Evolutionary conservation across 2,797 vertebrate genomes (phyloP).

Genomic region (Gambelia wislizenii): DNA sequence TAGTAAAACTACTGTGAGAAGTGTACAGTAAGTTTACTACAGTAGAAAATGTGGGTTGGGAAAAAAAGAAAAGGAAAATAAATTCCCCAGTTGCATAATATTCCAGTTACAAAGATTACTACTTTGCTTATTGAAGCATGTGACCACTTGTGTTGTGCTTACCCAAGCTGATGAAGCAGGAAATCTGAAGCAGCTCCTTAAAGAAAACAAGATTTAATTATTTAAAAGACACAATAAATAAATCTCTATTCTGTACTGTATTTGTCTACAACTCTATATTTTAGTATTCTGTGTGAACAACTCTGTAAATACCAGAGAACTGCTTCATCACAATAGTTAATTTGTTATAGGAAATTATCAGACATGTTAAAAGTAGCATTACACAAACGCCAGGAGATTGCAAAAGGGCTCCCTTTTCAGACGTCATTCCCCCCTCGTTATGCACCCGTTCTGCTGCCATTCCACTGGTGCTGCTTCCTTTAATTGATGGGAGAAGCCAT

Average conservation of each 20-base stretch:
- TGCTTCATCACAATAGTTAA: no score
- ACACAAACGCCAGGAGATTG: no score
- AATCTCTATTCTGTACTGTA: background rate
- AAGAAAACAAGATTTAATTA: background rate
- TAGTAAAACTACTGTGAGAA: background rate
- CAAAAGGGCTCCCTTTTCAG: no score
- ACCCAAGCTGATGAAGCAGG: constrained; percentile 59
- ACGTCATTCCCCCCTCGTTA: no score
- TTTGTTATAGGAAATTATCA: no score
- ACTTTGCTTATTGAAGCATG: background rate
- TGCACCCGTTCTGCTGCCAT: no score
- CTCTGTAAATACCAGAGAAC: background rate
- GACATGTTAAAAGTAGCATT: no score
- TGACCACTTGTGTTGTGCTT: constrained; percentile 17
- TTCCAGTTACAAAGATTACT: background rate
- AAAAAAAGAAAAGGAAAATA: background rate
- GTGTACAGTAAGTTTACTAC: no score
- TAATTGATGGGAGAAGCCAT: no score
- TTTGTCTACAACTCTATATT: background rate
- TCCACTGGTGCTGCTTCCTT: no score
- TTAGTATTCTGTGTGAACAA: background rate
- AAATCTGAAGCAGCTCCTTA: background rate
- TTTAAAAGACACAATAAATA: background rate
- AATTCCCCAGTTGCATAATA: background rate
- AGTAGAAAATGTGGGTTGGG: no score